phyloP scores from a whole-genome alignment of 2,797 vertebrate genomes.

The Muraenolepis orangiensis region DNA sequence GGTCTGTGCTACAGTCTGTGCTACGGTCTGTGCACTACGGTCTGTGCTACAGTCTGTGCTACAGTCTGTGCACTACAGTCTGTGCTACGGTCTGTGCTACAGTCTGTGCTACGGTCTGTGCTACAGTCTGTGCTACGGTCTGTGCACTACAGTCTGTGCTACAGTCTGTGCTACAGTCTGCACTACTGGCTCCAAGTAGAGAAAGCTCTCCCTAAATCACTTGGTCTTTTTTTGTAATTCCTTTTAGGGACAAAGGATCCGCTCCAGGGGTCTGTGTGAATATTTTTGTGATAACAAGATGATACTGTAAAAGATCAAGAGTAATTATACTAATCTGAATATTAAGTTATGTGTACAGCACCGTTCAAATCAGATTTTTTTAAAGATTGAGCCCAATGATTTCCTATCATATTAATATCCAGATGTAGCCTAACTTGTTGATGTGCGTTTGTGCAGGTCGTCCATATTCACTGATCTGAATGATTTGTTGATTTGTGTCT shows the following conservation, averaged over 20 bases:
- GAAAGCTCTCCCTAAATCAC: conserved; percentile 36
- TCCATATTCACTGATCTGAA: not conserved
- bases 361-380: conserved; percentile 43
- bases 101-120: too few relatives aligned
- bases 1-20: too few relatives aligned
- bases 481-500: not conserved
- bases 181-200: conserved; percentile 56
- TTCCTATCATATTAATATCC: conserved; percentile 52
- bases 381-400: conserved; percentile 43
- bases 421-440: conserved; percentile 36
- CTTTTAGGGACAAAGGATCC: conserved; percentile 68
- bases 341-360: conserved; percentile 57
- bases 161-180: too few relatives aligned
- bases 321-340: conserved; percentile 53
- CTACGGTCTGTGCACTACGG: too few relatives aligned
- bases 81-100: too few relatives aligned
- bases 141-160: too few relatives aligned
- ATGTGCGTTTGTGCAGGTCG: conserved; percentile 35
- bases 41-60: too few relatives aligned
- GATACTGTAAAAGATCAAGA: conserved; percentile 57
- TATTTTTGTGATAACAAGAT: conserved; percentile 70
- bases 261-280: conserved; percentile 61
- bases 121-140: too few relatives aligned
- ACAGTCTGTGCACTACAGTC: too few relatives aligned
- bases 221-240: conserved; percentile 64